Evolutionary conservation across 2,113 vertebrate species (phyloP), one percentile per base, ranked within the genome.

Genomic region (Zosterops pallidus): DNA sequence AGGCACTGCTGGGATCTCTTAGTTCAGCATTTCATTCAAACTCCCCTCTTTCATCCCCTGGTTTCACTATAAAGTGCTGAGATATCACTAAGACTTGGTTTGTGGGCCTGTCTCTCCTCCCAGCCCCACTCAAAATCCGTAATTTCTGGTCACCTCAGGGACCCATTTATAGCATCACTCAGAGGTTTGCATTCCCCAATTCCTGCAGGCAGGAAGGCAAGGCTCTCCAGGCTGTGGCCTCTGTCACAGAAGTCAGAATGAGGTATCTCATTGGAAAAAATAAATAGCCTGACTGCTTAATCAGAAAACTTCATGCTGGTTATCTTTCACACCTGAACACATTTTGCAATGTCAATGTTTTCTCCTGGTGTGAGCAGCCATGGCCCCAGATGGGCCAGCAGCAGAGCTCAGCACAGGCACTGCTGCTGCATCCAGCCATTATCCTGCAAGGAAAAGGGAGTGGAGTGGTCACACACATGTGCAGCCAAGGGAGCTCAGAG

Each of bases 391-490:
- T 0, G 3, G 20, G 42, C 17, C 57, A 69, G 55, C 50, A 92
- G 62, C 41, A 75, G 62, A 60, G 6, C 6, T 56, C 15, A 83
- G 37, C 39, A 25, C 28, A 49, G 35, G 25, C 25, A 19, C 8
- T 9, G 9, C 20, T 3, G 2, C 25, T 29, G 39, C 26, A 24
- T 4, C 31, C 24, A 18, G 35, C 13, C 53, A 16, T 7, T 4
- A 0, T 16, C 35, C 28, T 31, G 17, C 0, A 0, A 41, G 63
- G 28, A 59, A 83, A 53, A 26, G 16, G 22, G 44, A 22, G 18
- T 0, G 8, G 3, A 29, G 11, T 1, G 2, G 17, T 21, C 28
- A 18, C 26, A 59, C 20, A 49, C 8, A 13, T 0, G 0, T 22
- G 46, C 39, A 77, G 50, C 18, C 4, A 2, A 13, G 25, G 24